Base-by-base conservation (phyloP, 2,888 invertebrate species). In the Drosophila nigricruria region DNA sequence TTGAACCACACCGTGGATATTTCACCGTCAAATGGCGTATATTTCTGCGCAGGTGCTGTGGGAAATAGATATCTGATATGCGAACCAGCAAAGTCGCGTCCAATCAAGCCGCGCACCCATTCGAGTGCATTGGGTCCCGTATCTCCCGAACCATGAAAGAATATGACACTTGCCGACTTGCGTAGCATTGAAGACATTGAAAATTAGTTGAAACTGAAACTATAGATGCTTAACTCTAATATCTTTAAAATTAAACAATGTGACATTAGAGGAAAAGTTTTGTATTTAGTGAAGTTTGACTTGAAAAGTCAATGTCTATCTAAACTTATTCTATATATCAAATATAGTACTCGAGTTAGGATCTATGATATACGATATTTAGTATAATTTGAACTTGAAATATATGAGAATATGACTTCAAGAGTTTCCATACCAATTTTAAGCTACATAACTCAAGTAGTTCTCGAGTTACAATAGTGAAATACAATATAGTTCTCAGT, bases 1-100 rank as follows among this genome's bases (percentile, higher is more conserved):
- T 97, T 96, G 92, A 96, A 97, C 97, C 97, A 97, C 0, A 97
- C 96, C 91, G 95, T 95, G 3, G 92, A 91, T 1, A 87, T 92
- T 93, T 73, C 76, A 0, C 91, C 92, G 25, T 74, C 79, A 3
- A 86, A 45, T 1, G 92, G 92, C 0, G 92, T 92, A 84, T 97
- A 97, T 0, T 95, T 95, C 79, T 96, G 95, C 23, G 94, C 70
- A 0, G 97, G 97, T 6, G 97, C 97, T 12, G 96, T 96, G 0
- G 97, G 97, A 90, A 95, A 97, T 62, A 97, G 88, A 43, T 97
- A 93, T 92, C 96, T 96, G 14, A 97, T 94, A 80, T 97, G 96
- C 0, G 96, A 95, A 88, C 18, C 75, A 1, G 82, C 82, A 75
- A 96, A 93, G 62, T 95, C 94, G 59, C 91, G 91, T 16, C 94